Evolutionary conservation across 2,113 vertebrate species (phyloP).

Genomic region (Gnathonemus echidnorhynchus): DNA sequence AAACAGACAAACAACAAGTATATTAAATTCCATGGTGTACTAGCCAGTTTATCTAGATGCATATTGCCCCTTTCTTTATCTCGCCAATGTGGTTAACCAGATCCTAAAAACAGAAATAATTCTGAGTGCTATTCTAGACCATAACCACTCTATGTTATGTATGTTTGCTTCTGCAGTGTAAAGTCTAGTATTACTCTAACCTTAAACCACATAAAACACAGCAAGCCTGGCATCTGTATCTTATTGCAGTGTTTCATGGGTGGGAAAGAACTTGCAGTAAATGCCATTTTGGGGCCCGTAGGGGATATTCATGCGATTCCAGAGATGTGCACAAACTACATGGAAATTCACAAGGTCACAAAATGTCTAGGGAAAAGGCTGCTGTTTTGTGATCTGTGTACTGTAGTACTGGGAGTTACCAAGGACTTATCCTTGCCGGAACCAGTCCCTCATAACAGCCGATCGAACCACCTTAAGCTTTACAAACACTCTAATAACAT

Average conservation of each 20-base stretch:
- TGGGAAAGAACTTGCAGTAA: not conserved
- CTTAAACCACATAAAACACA: not conserved
- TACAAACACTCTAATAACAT: not conserved
- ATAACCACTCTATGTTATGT: not conserved
- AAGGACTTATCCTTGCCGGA: not conserved
- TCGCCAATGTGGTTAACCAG: not conserved
- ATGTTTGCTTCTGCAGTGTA: not conserved
- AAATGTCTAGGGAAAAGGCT: not conserved
- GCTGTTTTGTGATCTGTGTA: not conserved
- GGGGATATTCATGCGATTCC: not conserved
- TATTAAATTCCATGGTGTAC: not conserved
- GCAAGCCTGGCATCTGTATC: not conserved
- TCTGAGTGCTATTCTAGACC: not conserved
- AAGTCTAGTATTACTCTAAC: not conserved
- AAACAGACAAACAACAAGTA: not conserved
- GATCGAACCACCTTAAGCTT: not conserved
- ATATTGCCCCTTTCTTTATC: not conserved
- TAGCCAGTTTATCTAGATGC: not conserved
- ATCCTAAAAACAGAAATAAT: not conserved
- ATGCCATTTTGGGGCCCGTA: not conserved
- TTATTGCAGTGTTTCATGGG: not conserved
- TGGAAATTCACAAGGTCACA: not conserved
- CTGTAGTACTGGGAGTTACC: not conserved
- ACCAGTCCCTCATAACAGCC: not conserved
- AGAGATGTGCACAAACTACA: not conserved